Evolutionary conservation across 2,888 invertebrate genomes (phyloP).

Genomic region (Epinotia brunnichana): DNA sequence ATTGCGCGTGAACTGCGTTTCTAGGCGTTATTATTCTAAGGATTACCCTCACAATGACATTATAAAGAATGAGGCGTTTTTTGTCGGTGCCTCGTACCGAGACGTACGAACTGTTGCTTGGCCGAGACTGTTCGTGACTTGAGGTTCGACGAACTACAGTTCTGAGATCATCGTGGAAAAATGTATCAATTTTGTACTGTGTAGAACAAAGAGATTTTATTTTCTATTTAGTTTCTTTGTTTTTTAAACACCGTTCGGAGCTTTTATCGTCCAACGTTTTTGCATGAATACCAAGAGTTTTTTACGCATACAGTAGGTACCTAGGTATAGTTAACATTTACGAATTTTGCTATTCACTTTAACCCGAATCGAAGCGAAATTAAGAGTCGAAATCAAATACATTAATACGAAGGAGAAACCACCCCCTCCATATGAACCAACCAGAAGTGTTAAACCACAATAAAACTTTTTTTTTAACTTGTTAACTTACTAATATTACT

Average conservation of each 20-base stretch:
- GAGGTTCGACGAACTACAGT: conserved; percentile 39
- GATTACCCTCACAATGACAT: conserved; percentile 26
- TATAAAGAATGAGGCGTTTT: conserved; percentile 21
- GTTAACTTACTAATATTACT: too few species aligned
- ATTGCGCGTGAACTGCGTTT: too few species aligned
- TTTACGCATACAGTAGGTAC: too few species aligned
- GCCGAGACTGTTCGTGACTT: conserved; percentile 35
- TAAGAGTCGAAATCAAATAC: too few species aligned
- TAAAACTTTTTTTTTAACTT: too few species aligned
- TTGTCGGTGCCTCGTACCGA: conserved; percentile 44
- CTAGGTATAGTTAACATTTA: background rate
- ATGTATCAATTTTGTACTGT: conserved; percentile 4
- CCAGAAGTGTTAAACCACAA: too few species aligned
- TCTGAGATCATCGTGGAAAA: conserved; percentile 8
- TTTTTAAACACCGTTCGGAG: background rate
- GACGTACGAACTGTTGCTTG: conserved; percentile 30
- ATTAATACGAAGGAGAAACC: too few species aligned
- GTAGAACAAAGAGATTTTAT: background rate
- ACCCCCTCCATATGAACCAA: too few species aligned
- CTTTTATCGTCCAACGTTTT: background rate
- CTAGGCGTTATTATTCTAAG: too few species aligned
- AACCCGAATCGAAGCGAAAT: too few species aligned
- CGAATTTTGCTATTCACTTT: background rate
- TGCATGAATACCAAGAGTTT: background rate
- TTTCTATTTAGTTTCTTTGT: conserved; percentile 12